A percentile compares a stretch with the other conserved stretches of the same genome.
Conservation (phyloP, 2,888 invertebrate genomes). For the Aphrophora alni region DNA sequence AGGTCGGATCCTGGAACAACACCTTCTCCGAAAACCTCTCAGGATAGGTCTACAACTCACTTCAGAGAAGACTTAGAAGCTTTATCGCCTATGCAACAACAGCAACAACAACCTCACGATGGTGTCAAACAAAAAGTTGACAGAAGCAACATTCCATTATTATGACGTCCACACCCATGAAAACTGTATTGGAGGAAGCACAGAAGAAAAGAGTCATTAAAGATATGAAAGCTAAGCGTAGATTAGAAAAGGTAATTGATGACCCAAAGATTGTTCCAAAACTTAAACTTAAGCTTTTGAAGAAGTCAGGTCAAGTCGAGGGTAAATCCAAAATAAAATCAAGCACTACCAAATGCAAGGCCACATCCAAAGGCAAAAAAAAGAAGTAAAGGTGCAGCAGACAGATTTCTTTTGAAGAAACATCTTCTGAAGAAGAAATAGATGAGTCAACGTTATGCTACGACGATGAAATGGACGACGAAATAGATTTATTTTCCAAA, state of each 20-base stretch:
- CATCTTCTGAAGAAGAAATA: conserved; percentile 20
- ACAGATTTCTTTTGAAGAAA: conserved; percentile 12
- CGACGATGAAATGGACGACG: conserved; percentile 17
- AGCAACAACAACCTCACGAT: too few species aligned
- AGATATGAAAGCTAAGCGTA: not conserved
- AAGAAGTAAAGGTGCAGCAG: too few species aligned
- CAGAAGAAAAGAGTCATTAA: conserved; percentile 18
- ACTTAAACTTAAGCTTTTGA: conserved; percentile 14
- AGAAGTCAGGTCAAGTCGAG: conserved; percentile 10
- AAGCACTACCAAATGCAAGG: not conserved
- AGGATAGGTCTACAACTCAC: too few species aligned
- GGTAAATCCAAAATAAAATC: not conserved
- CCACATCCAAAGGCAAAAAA: too few species aligned
- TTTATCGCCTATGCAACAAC: not conserved
- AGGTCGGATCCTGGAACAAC: too few species aligned
- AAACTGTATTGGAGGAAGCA: not conserved
- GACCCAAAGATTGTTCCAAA: conserved; percentile 16
- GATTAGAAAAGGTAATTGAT: not conserved
- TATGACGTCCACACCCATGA: conserved; percentile 15
- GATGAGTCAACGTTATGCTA: conserved; percentile 13
- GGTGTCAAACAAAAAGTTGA: not conserved
- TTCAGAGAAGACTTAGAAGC: not conserved
- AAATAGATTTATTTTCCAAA: conserved; percentile 7
- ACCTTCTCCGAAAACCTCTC: not conserved
- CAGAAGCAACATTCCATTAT: too few species aligned